Evolutionary conservation across 2,888 invertebrate species (phyloP).

Genomic region (Erebia epiphron): DNA sequence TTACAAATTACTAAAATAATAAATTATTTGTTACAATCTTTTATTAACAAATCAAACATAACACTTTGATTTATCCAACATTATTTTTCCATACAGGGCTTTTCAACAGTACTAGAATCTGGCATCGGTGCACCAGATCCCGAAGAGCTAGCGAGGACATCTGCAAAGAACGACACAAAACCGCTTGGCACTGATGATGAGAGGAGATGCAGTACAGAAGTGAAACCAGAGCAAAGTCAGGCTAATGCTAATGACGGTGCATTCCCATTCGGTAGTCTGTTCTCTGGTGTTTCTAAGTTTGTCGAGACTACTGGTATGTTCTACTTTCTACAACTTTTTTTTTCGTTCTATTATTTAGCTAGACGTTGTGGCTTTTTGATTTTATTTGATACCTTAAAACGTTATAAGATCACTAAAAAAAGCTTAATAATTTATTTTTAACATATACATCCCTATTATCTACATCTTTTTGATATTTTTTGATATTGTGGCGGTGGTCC

Average conservation of each 20-base stretch:
- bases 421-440: too few species aligned
- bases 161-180: slow-evolving; percentile 46
- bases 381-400: too few species aligned
- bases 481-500: too few species aligned
- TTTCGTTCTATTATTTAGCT: too few species aligned
- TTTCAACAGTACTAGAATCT: slow-evolving; percentile 89
- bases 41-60: too few species aligned
- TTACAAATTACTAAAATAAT: too few species aligned
- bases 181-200: slow-evolving; percentile 30
- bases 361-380: too few species aligned
- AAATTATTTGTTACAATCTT: too few species aligned
- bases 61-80: too few species aligned
- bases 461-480: too few species aligned
- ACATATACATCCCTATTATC: too few species aligned
- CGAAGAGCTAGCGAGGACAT: slow-evolving; percentile 86
- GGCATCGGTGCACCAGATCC: slow-evolving; percentile 93
- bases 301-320: slow-evolving; percentile 85
- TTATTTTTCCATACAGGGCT: slow-evolving; percentile 34
- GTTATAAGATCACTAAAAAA: too few species aligned
- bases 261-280: slow-evolving; percentile 84
- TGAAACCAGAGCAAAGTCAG: slow-evolving; percentile 32
- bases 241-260: slow-evolving; percentile 51
- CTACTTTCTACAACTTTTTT: neutral
- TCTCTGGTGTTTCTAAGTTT: slow-evolving; percentile 88
- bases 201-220: slow-evolving; percentile 19